phyloP scores from a whole-genome alignment of 2,113 vertebrate genomes.

The Rhinolophus sinicus region DNA sequence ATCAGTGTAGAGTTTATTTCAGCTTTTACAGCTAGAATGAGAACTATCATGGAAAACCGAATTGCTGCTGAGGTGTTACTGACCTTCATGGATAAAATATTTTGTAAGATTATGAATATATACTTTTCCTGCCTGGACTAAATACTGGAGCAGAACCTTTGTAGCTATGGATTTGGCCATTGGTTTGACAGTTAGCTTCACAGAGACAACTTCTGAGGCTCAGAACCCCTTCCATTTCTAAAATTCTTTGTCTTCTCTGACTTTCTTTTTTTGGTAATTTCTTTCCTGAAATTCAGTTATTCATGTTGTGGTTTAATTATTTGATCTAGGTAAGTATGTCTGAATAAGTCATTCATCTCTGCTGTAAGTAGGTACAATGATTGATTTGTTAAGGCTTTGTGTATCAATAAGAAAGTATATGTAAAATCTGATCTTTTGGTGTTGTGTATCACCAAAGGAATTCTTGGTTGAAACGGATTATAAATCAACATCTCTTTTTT shows the following conservation, averaged over 20 bases:
- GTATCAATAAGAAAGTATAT: slow-evolving; percentile 44
- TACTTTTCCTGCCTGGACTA: not conserved
- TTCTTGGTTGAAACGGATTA: slow-evolving; percentile 48
- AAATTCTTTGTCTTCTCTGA: not conserved
- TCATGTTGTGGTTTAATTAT: slow-evolving; percentile 70
- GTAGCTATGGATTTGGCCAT: not conserved
- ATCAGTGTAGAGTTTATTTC: not conserved
- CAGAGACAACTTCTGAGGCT: not conserved
- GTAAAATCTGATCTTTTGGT: slow-evolving; percentile 57
- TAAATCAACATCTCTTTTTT: slow-evolving; percentile 1
- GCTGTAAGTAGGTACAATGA: slow-evolving; percentile 3
- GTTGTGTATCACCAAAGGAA: slow-evolving; percentile 44
- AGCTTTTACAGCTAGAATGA: not conserved
- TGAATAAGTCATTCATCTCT: slow-evolving; percentile 71
- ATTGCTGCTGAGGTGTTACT: not conserved
- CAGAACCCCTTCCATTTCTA: not conserved
- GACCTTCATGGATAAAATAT: not conserved
- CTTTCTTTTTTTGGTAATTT: slow-evolving; percentile 43
- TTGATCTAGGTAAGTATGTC: slow-evolving; percentile 70
- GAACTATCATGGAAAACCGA: not conserved
- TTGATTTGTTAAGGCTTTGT: slow-evolving; percentile 63
- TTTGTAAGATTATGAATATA: not conserved
- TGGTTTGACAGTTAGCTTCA: not conserved
- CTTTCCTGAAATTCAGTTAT: slow-evolving; percentile 64
- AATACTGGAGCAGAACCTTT: not conserved